phyloP scores from a whole-genome alignment of 2,113 vertebrate species.

The Rhinolophus sinicus region DNA sequence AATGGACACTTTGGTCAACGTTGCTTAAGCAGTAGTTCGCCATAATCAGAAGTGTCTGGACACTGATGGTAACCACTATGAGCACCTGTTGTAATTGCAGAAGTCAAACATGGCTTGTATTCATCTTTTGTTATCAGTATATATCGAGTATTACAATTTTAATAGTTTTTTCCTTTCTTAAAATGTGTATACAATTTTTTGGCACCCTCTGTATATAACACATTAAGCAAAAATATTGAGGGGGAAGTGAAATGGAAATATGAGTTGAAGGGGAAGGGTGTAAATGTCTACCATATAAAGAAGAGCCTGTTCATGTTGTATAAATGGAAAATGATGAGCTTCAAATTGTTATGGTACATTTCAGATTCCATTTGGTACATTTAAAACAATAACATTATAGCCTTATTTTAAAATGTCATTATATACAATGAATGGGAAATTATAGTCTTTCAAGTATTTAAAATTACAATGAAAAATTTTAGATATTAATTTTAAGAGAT shows the following conservation, averaged over 20 bases:
- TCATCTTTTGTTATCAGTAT: no score
- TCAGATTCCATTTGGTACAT: background rate
- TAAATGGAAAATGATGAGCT: background rate
- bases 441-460: background rate
- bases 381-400: background rate
- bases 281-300: background rate
- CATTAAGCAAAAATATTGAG: background rate
- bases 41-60: no score
- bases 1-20: no score
- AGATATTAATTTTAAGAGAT: background rate
- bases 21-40: no score
- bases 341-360: background rate
- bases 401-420: background rate
- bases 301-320: background rate
- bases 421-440: background rate
- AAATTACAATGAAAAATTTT: constrained; percentile 21
- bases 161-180: no score
- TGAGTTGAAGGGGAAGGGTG: background rate
- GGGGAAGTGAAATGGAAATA: background rate
- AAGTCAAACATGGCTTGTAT: no score
- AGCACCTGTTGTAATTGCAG: no score
- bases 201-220: background rate
- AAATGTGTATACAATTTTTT: no score
- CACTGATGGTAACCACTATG: no score
- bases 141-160: no score